Evolutionary conservation across 2,888 invertebrate genomes (phyloP).

Genomic region (Agonopterix heracliana): DNA sequence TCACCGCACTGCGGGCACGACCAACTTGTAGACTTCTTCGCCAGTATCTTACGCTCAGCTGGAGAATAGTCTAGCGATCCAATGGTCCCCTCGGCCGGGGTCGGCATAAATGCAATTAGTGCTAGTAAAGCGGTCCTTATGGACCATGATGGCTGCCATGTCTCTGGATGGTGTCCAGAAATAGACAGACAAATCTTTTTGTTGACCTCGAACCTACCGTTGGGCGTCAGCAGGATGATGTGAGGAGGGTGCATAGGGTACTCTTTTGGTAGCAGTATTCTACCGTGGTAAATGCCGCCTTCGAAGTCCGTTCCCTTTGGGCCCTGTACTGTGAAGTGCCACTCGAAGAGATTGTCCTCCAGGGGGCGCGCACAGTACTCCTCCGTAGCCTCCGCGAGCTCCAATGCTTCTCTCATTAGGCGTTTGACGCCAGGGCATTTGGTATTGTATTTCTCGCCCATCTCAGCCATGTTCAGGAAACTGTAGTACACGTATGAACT

Average conservation of each 20-base stretch:
- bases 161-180: slow-evolving; percentile 97
- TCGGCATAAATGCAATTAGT: slow-evolving; percentile 96
- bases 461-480: slow-evolving; percentile 47
- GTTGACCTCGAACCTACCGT: slow-evolving; percentile 94
- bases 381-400: slow-evolving; percentile 90
- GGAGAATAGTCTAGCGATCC: slow-evolving; percentile 92
- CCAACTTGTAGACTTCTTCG: slow-evolving; percentile 80
- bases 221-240: slow-evolving; percentile 94
- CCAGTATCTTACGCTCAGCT: slow-evolving; percentile 88
- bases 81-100: slow-evolving; percentile 91
- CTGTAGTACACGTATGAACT: slow-evolving; percentile 15
- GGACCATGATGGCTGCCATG: slow-evolving; percentile 98
- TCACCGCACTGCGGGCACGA: slow-evolving; percentile 61
- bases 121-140: slow-evolving; percentile 94
- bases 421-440: slow-evolving; percentile 90
- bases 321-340: slow-evolving; percentile 97
- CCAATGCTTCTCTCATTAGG: slow-evolving; percentile 93
- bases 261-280: slow-evolving; percentile 93
- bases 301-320: slow-evolving; percentile 93
- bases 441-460: slow-evolving; percentile 67
- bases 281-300: slow-evolving; percentile 93
- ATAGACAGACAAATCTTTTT: slow-evolving; percentile 97
- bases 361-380: slow-evolving; percentile 93
- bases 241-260: slow-evolving; percentile 99
- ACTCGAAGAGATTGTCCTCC: slow-evolving; percentile 97